Base-by-base conservation (phyloP, 2,888 invertebrate species). In the Sesia apiformis region DNA sequence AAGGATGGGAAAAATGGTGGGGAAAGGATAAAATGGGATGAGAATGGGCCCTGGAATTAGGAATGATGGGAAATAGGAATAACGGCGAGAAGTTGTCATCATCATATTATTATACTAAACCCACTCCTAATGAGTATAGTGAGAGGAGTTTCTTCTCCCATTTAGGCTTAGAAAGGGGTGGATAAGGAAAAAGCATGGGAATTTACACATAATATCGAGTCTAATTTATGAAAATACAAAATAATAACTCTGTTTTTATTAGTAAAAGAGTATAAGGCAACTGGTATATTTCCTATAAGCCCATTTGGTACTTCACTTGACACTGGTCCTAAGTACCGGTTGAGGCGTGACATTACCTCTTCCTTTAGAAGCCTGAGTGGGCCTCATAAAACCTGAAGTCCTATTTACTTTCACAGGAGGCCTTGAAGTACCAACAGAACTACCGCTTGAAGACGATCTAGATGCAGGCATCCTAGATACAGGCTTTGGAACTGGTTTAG, bases 351-450 rank as follows among this genome's bases (percentile, higher is more conserved):
- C 63, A 23, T 76, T 78, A 3, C 84, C 85, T 54, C 96, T 94
- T 53, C 95, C 95, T 40, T 93, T 92, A 61, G 96, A 96, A 5
- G 96, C 94, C 39, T 96, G 93, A 0, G 97, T 97, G 1, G 96
- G 96, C 68, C 96, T 91, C 96, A 97, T 96, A 73, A 96, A 96
- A 58, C 94, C 92, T 56, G 92, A 88, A 0, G 86, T 81, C 74
- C 89, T 78, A 65, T 76, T 62, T 53, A 72, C 67, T 77, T 76
- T 90, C 64, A 84, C 68, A 67, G 76, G 89, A 69, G 74, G 90
- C 74, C 79, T 87, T 62, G 82, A 76, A 2, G 83, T 89, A 0
- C 91, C 89, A 4, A 88, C 87, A 4, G 90, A 90, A 60, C 90
- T 87, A 4, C 90, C 87, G 59, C 87, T 86, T 0, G 87, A 88